Percentiles rank a stretch among this genome's conserved stretches.
Evolutionary conservation across 2,113 vertebrate genomes (phyloP).

Genomic region (Elaphurus davidianus): DNA sequence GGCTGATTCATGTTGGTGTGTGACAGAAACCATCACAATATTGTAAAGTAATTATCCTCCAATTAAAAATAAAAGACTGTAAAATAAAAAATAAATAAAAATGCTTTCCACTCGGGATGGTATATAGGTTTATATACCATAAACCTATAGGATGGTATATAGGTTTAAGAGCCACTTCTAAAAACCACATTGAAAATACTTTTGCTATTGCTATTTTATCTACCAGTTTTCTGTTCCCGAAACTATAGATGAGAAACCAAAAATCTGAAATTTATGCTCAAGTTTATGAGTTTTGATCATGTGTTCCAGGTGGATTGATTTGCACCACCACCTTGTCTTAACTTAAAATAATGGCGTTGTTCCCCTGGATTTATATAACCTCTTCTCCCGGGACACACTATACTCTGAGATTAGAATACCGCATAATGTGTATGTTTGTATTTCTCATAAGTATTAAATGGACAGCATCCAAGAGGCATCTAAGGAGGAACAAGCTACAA

Average conservation of each 20-base stretch:
- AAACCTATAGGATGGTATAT: not conserved
- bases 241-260: slow-evolving; percentile 40
- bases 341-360: slow-evolving; percentile 45
- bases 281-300: slow-evolving; percentile 5
- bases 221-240: slow-evolving; percentile 30
- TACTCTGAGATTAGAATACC: slow-evolving; percentile 12
- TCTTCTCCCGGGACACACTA: not conserved
- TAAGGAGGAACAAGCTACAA: not conserved
- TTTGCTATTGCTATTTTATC: slow-evolving; percentile 12
- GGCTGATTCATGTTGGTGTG: not conserved
- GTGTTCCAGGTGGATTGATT: slow-evolving; percentile 30
- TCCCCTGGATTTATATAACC: not conserved
- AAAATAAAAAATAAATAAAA: not conserved
- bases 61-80: not conserved
- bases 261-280: slow-evolving; percentile 52
- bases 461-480: slow-evolving; percentile 42
- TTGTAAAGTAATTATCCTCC: not conserved
- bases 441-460: slow-evolving; percentile 57
- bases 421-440: not conserved
- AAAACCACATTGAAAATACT: slow-evolving; percentile 13
- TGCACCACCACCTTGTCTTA: slow-evolving; percentile 50
- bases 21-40: not conserved
- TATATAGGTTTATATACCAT: not conserved
- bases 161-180: slow-evolving; percentile 17
- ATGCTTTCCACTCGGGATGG: not conserved